These are phyloP conservation scores for Melanchra persicariae DNA, from an alignment of 2,888 invertebrate species.

Conservation along the genomic window DNA sequence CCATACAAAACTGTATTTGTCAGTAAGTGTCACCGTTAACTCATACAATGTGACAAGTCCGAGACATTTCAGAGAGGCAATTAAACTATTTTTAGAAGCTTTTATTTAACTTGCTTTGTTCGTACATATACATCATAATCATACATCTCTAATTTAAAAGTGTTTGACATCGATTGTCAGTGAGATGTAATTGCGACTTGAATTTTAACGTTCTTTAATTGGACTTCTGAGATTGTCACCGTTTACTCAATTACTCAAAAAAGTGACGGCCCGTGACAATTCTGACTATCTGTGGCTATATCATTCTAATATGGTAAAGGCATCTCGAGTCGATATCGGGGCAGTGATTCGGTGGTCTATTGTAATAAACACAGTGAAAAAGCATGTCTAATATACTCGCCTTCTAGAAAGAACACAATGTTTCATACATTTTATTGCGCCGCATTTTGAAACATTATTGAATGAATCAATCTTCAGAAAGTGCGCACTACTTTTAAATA, in stretches of 20 bases:
- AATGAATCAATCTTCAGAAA: slow-evolving; percentile 34
- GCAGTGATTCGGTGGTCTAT: neutral
- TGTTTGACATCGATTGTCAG: too few species aligned
- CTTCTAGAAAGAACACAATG: slow-evolving; percentile 27
- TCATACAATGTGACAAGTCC: too few species aligned
- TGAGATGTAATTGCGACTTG: too few species aligned
- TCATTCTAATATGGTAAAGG: neutral
- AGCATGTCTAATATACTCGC: slow-evolving; percentile 5
- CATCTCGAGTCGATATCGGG: neutral
- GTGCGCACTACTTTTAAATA: slow-evolving; percentile 1
- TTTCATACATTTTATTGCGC: slow-evolving; percentile 29
- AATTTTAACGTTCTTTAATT: too few species aligned
- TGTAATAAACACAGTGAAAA: neutral
- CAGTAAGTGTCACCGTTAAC: too few species aligned
- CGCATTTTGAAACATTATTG: slow-evolving; percentile 21
- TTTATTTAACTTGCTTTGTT: too few species aligned
- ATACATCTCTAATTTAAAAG: too few species aligned
- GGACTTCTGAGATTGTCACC: too few species aligned
- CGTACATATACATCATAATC: too few species aligned
- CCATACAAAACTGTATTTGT: too few species aligned
- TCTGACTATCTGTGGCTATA: neutral
- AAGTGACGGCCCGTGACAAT: neutral
- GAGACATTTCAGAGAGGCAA: too few species aligned
- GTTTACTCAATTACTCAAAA: neutral
- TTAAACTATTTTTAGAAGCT: too few species aligned